Percentiles rank a stretch among this genome's conserved stretches.
phyloP scores from a whole-genome alignment of 2,797 vertebrate genomes.

The Muscicapa striata region DNA sequence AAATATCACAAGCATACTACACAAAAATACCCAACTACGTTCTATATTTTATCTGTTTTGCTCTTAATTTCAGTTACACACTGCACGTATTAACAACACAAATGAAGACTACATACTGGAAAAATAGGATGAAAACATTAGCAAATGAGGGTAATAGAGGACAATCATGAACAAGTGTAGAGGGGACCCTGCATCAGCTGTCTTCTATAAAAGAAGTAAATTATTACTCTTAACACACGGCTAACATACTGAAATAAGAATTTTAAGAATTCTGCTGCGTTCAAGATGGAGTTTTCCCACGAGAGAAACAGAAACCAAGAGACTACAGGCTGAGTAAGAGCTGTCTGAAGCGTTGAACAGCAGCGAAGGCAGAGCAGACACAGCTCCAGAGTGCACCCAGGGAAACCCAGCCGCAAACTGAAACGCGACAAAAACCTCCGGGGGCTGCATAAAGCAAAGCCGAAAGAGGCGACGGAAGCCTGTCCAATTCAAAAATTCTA shows the following conservation, averaged over 20 bases:
- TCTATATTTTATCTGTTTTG: neutral
- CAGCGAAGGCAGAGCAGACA: fast-evolving
- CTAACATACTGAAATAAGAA: fast-evolving
- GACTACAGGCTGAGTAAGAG: fast-evolving
- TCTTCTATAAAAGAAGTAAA: fast-evolving
- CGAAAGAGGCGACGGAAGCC: fast-evolving
- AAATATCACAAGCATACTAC: fast-evolving
- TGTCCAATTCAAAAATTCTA: fast-evolving
- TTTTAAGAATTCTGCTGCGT: too few relatives aligned
- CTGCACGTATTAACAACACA: fast-evolving
- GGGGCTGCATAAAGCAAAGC: fast-evolving
- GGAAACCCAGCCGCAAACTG: neutral
- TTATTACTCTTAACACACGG: neutral
- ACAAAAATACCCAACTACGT: neutral
- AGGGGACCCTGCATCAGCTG: too few relatives aligned
- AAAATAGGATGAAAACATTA: neutral
- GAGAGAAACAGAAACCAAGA: neutral
- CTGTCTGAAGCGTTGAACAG: fast-evolving
- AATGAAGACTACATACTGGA: neutral
- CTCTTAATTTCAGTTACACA: neutral
- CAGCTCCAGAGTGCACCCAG: fast-evolving
- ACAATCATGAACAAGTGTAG: fast-evolving
- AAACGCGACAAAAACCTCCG: neutral
- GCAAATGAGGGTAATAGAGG: fast-evolving
- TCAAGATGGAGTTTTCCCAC: fast-evolving